Conservation (phyloP, 2,888 invertebrate genomes). For the Gisinianus flammeolus region DNA sequence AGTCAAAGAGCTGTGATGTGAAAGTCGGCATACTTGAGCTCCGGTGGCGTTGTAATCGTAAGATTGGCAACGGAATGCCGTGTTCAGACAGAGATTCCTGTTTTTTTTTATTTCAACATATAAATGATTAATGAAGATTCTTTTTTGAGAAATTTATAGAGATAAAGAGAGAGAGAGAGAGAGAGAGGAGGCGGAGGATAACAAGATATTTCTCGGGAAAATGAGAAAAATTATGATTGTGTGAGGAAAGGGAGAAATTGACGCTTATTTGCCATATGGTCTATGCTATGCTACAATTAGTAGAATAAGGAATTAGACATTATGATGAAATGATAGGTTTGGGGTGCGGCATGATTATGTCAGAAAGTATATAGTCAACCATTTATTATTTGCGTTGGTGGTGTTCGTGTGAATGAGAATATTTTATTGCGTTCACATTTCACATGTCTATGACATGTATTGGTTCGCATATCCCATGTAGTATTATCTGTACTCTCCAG, state of each 20-base stretch:
- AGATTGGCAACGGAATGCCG: slow-evolving; percentile 89
- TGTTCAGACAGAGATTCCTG: slow-evolving; percentile 83
- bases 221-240: not conserved
- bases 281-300: too few species aligned
- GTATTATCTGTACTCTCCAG: too few species aligned
- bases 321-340: not conserved
- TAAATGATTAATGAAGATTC: not conserved
- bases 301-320: not conserved
- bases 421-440: not conserved
- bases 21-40: slow-evolving; percentile 89
- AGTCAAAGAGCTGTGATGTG: slow-evolving; percentile 88
- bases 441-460: not conserved
- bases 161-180: not conserved
- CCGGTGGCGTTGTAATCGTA: slow-evolving; percentile 94
- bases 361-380: not conserved
- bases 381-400: not conserved
- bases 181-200: not conserved
- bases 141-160: not conserved
- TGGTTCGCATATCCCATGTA: too few species aligned
- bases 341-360: not conserved
- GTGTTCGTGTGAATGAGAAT: not conserved
- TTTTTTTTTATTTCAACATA: not conserved
- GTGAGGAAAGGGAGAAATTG: not conserved
- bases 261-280: not conserved
- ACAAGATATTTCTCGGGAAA: not conserved